phyloP scores from a whole-genome alignment of 2,888 invertebrate species.

The Drosophila cyrtoloma region DNA sequence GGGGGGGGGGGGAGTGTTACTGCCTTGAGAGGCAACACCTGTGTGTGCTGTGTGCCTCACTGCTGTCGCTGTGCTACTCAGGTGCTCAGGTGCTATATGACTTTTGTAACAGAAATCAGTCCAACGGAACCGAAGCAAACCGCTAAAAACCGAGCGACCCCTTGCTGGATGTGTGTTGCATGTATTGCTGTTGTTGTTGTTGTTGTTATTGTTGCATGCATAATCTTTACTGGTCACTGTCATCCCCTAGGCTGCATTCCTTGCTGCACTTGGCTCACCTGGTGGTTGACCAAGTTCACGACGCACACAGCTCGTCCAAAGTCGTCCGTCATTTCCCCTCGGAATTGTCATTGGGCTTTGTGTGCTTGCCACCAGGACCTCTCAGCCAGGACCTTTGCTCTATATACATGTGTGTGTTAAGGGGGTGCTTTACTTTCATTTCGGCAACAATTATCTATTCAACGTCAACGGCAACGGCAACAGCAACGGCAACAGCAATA shows the following conservation, averaged over 20 bases:
- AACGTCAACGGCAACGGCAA: slow-evolving; percentile 54
- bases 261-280: slow-evolving; percentile 43
- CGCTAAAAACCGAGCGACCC: slow-evolving; percentile 35
- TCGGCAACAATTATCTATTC: slow-evolving; percentile 82
- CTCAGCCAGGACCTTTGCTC: slow-evolving; percentile 14
- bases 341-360: slow-evolving; percentile 64
- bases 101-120: slow-evolving; percentile 76
- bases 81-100: slow-evolving; percentile 78
- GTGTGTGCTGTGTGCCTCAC: slow-evolving; percentile 41
- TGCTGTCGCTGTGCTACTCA: not conserved
- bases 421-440: slow-evolving; percentile 71
- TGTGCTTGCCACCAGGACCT: slow-evolving; percentile 55
- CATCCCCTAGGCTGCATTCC: slow-evolving; percentile 71
- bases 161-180: slow-evolving; percentile 3
- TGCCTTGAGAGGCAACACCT: slow-evolving; percentile 80
- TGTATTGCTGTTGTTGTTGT: not conserved
- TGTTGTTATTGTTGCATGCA: slow-evolving; percentile 61
- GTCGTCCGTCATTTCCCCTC: slow-evolving; percentile 76
- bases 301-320: slow-evolving; percentile 38
- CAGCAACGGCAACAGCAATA: slow-evolving; percentile 41
- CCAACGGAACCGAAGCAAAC: slow-evolving; percentile 73
- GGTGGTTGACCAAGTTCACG: slow-evolving; percentile 70
- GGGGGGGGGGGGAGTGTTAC: slow-evolving; percentile 3
- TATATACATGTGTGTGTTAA: slow-evolving; percentile 7
- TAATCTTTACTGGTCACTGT: slow-evolving; percentile 74